Evolutionary conservation across 2,888 invertebrate species (phyloP), one percentile per base, ranked within the genome.

Genomic region (Drosophila meridionalis): DNA sequence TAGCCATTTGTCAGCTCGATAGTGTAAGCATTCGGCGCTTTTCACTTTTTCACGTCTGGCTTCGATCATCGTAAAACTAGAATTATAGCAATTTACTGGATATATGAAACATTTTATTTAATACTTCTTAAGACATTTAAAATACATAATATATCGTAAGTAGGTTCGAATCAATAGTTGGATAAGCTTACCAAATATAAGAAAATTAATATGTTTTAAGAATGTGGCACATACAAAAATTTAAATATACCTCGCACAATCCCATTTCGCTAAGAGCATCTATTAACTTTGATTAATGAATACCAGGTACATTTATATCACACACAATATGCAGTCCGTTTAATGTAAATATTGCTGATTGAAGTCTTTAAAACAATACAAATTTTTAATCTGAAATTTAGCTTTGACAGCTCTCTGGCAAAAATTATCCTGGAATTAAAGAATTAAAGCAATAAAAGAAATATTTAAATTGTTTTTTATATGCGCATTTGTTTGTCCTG

Each of bases 381-480:
- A 20, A 20, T 20, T 20, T 20, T 20, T 20, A 20, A 20, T 20
- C 20, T 20, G 1, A 20, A 20, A 20, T 20, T 20, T 20, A 12
- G 12, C 38, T 40, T 50, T 32, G 9, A 7, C 34, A 28, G 11
- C 14, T 42, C 14, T 65, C 57, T 4, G 38, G 58, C 45, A 34
- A 50, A 62, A 65, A 55, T 77, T 61, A 55, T 26, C 58, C 56
- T 38, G n/a, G 59, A 48, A 48, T 47, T 53, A 34, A 32, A 48
- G 40, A 20, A 20, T 63, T 73, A 58, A 69, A 66, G 61, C 63
- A 74, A 74, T 71, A 78, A 78, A 73, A 57, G 67, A 67, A 79
- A 70, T 80, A 81, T 69, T 64, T 73, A 80, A 75, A 70, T 75
- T 52, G 50, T 64, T 71, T 85, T 74, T 84, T 76, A 70, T 74